Evolutionary conservation across 2,113 vertebrate genomes (phyloP).

Genomic region (Ahaetulla prasina): DNA sequence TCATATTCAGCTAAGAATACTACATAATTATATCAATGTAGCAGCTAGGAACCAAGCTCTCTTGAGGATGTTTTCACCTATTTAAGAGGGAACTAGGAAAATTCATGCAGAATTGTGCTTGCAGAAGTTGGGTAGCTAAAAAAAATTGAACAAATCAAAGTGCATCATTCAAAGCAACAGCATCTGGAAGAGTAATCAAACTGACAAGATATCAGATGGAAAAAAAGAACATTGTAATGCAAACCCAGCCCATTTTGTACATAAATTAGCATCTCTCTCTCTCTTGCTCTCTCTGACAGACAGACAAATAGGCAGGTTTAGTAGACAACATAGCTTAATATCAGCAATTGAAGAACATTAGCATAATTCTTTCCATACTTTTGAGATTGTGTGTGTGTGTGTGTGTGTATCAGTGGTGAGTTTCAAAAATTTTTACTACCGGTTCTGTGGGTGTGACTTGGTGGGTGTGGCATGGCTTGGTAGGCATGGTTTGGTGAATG

Average conservation of each 20-base stretch:
- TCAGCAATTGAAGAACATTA: neutral
- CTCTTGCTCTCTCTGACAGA: too few species aligned
- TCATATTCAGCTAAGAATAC: neutral
- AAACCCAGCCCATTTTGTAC: neutral
- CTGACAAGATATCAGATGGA: neutral
- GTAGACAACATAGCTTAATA: neutral
- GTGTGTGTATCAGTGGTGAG: too few species aligned
- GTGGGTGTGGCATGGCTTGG: too few species aligned
- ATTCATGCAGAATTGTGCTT: neutral
- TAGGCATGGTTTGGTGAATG: too few species aligned
- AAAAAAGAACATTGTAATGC: neutral
- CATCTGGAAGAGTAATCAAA: neutral
- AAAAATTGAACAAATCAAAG: neutral
- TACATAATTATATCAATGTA: neutral
- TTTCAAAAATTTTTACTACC: too few species aligned
- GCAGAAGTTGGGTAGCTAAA: neutral
- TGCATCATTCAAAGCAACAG: neutral
- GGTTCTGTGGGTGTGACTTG: too few species aligned
- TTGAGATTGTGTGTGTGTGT: too few species aligned
- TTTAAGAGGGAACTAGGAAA: neutral
- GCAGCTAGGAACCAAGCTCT: neutral
- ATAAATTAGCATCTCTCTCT: neutral
- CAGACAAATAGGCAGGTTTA: neutral
- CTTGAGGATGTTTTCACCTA: neutral
- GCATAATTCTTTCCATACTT: neutral